These are phyloP conservation scores for Moxostoma hubbsi DNA, from an alignment of 2,797 vertebrate species.

Conservation along the genomic window DNA sequence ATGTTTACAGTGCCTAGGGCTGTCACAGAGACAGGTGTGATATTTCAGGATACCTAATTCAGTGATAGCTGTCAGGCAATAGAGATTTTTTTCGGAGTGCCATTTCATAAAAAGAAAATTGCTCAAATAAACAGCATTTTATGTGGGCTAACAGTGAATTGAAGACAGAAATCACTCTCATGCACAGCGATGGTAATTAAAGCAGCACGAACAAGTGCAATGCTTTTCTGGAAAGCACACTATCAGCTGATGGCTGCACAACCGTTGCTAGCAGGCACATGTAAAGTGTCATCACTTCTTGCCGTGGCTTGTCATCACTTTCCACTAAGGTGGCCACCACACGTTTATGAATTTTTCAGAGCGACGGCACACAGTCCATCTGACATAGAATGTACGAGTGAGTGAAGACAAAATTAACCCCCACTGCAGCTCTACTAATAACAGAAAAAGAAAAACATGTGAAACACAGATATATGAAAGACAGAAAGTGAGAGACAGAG, in stretches of 20 bases:
- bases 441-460: too few species aligned
- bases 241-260: conserved; percentile 38
- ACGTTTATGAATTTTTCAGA: conserved; percentile 54
- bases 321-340: conserved; percentile 12
- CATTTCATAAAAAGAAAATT: too few species aligned
- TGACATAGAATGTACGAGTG: conserved; percentile 23
- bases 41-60: too few species aligned
- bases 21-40: too few species aligned
- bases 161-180: conserved; percentile 12
- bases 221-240: conserved; percentile 13
- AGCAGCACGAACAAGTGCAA: conserved; percentile 3
- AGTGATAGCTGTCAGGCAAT: too few species aligned
- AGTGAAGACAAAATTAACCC: conserved; percentile 30
- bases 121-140: conserved; percentile 11
- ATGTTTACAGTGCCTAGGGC: too few species aligned
- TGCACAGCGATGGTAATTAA: conserved; percentile 37
- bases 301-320: conserved; percentile 40
- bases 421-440: conserved; percentile 24
- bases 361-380: background rate
- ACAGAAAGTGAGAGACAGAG: background rate
- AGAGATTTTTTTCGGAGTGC: too few species aligned
- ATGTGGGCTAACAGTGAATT: background rate
- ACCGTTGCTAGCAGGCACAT: conserved; percentile 31
- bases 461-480: too few species aligned
- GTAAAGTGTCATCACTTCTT: conserved; percentile 58